phyloP scores from a whole-genome alignment of 1,140 invertebrate species.

The Pygmarrhopalites habei region DNA sequence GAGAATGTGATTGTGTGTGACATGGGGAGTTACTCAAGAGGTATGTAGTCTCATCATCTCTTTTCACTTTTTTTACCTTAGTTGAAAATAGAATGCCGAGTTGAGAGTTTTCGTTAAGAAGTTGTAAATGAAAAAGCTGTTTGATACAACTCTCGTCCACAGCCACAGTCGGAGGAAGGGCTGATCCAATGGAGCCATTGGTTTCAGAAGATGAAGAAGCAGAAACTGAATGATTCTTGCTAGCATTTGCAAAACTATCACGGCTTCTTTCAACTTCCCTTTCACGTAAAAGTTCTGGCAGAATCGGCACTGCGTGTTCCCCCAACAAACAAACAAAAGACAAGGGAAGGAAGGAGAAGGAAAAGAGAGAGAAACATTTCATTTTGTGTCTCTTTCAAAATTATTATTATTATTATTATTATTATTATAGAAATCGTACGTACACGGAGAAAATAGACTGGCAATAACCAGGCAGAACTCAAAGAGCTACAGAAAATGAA shows the following conservation, averaged over 20 bases:
- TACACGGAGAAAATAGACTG: too few species aligned
- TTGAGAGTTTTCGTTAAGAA: slow-evolving; percentile 57
- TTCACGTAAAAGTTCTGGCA: slow-evolving; percentile 69
- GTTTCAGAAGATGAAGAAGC: background rate
- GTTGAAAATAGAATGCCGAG: slow-evolving; percentile 69
- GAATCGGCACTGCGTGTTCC: slow-evolving; percentile 75
- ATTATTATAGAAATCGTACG: too few species aligned
- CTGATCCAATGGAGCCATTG: slow-evolving; percentile 14
- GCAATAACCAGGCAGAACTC: too few species aligned
- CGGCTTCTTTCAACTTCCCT: slow-evolving; percentile 14
- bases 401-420: too few species aligned
- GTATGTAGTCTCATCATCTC: too few species aligned
- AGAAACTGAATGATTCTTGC: too few species aligned
- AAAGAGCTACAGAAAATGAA: too few species aligned
- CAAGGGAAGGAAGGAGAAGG: slow-evolving; percentile 62
- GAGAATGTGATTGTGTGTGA: too few species aligned
- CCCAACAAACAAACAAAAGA: slow-evolving; percentile 68
- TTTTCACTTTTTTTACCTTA: slow-evolving; percentile 32
- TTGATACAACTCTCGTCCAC: slow-evolving; percentile 26
- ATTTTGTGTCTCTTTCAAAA: too few species aligned
- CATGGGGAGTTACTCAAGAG: too few species aligned
- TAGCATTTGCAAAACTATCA: background rate
- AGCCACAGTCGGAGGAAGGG: background rate
- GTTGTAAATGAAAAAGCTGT: slow-evolving; percentile 40
- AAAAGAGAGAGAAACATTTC: too few species aligned